Evolutionary conservation across 2,888 invertebrate genomes (phyloP).

Genomic region (Amphimallon solstitiale): DNA sequence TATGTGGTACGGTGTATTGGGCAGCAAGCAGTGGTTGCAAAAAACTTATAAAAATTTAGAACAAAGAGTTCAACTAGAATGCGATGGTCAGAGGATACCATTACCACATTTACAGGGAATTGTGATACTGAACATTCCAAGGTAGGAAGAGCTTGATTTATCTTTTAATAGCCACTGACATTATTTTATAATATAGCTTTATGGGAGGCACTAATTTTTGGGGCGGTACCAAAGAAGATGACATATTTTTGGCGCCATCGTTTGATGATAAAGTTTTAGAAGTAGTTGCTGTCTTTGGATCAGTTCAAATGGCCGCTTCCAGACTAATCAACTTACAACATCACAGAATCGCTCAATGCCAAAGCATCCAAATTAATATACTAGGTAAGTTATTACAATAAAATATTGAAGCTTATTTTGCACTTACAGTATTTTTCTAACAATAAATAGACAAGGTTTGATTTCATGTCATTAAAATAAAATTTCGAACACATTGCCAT

Average conservation of each 20-base stretch:
- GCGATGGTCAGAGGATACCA: constrained; percentile 95
- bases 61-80: constrained; percentile 93
- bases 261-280: constrained; percentile 97
- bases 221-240: constrained; percentile 93
- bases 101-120: constrained; percentile 96
- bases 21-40: constrained; percentile 83
- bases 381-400: constrained; percentile 70
- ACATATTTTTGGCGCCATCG: constrained; percentile 90
- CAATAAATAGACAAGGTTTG: too few relatives aligned
- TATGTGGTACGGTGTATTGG: constrained; percentile 92
- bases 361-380: constrained; percentile 95
- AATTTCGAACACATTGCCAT: too few relatives aligned
- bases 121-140: constrained; percentile 94
- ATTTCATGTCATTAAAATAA: too few relatives aligned
- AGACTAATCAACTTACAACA: constrained; percentile 94
- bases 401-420: too few relatives aligned
- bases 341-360: constrained; percentile 96
- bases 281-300: constrained; percentile 97
- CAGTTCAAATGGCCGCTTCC: constrained; percentile 97
- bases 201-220: constrained; percentile 99
- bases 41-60: constrained; percentile 96
- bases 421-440: too few relatives aligned
- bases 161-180: constrained; percentile 8
- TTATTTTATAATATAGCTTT: constrained; percentile 71
- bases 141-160: constrained; percentile 64